A percentile compares a stretch with the other conserved stretches of the same genome.
Evolutionary conservation across 2,888 invertebrate species (phyloP).

Genomic region (Philaethria dido): DNA sequence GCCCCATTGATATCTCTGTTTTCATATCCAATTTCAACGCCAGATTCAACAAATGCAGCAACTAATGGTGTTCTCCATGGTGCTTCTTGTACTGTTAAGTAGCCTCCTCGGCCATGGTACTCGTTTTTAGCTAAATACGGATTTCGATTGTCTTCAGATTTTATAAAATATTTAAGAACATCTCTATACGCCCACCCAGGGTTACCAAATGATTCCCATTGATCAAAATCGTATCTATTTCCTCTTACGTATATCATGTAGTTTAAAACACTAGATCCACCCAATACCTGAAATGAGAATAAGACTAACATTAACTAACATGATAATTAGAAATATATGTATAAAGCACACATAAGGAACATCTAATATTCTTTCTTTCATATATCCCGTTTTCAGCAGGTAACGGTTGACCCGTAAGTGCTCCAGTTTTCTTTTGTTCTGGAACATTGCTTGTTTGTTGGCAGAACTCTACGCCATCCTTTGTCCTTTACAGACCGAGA

Average conservation of each 20-base stretch:
- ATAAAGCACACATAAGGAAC: too few species aligned
- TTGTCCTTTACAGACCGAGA: too few species aligned
- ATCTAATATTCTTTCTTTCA: too few species aligned
- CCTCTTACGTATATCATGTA: conserved; percentile 96
- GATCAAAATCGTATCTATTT: conserved; percentile 92
- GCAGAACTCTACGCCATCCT: too few species aligned
- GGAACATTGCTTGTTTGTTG: too few species aligned
- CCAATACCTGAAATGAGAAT: conserved; percentile 85
- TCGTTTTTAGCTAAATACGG: conserved; percentile 89
- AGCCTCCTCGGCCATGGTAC: conserved; percentile 90
- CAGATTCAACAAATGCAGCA: conserved; percentile 92
- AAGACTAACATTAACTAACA: conserved; percentile 5
- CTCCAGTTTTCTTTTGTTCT: too few species aligned
- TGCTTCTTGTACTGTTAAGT: conserved; percentile 91
- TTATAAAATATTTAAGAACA: conserved; percentile 94
- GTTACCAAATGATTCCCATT: conserved; percentile 94
- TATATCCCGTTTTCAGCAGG: too few species aligned
- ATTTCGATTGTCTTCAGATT: conserved; percentile 94
- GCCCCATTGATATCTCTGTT: conserved; percentile 93
- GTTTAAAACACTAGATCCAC: conserved; percentile 94
- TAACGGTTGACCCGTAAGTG: too few species aligned
- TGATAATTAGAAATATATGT: too few species aligned
- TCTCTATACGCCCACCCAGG: conserved; percentile 94
- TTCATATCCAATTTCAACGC: conserved; percentile 92
- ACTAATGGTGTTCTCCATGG: conserved; percentile 93